Percentiles rank a stretch among this genome's conserved stretches.
These are phyloP conservation scores for Glaucomys volans DNA, from an alignment of 2,113 vertebrate species.

Conservation along the genomic window DNA sequence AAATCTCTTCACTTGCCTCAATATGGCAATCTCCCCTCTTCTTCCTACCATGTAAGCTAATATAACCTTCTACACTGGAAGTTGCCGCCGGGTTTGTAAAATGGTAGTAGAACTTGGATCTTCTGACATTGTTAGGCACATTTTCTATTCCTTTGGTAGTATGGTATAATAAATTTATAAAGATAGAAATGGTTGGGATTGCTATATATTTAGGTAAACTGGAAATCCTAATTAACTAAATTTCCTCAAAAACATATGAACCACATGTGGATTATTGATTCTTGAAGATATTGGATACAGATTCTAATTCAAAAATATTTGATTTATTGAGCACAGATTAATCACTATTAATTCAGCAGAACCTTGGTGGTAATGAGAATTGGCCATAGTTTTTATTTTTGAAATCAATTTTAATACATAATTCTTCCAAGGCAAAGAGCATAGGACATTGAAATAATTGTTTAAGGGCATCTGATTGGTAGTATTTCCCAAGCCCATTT, in stretches of 20 bases:
- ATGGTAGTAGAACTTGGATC: not conserved
- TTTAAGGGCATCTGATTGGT: not conserved
- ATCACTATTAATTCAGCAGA: not conserved
- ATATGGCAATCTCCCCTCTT: not conserved
- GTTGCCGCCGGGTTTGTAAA: not conserved
- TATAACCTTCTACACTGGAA: not conserved
- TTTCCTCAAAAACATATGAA: not conserved
- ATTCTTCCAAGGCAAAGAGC: not conserved
- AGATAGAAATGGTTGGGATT: not conserved
- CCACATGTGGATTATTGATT: not conserved
- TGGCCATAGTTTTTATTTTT: not conserved
- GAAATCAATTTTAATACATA: not conserved
- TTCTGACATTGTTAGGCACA: not conserved
- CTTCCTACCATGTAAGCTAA: not conserved
- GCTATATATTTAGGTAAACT: not conserved
- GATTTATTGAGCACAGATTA: not conserved
- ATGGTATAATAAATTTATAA: not conserved
- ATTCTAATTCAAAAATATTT: not conserved
- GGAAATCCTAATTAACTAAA: constrained; percentile 11
- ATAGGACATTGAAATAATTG: not conserved
- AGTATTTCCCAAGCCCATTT: not conserved
- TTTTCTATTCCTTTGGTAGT: not conserved
- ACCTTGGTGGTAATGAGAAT: not conserved
- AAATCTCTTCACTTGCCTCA: not conserved
- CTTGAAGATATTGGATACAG: not conserved